phyloP scores from a whole-genome alignment of 2,888 invertebrate genomes.

The Microplitis manilae region DNA sequence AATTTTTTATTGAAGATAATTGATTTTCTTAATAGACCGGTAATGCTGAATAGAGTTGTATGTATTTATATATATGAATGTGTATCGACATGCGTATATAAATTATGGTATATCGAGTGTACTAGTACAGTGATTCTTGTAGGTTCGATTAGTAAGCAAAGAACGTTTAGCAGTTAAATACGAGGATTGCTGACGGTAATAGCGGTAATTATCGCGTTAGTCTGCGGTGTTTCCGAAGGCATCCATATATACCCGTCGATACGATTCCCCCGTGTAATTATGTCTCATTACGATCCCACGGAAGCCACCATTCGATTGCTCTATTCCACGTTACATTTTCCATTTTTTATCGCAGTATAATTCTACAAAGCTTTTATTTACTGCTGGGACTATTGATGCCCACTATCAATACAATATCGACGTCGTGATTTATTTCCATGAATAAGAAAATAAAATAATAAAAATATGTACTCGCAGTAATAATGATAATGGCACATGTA shows the following conservation, averaged over 20 bases:
- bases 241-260: slow-evolving; percentile 50
- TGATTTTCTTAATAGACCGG: background rate
- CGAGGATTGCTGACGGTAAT: slow-evolving; percentile 67
- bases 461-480: background rate
- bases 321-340: slow-evolving; percentile 19
- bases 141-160: slow-evolving; percentile 64
- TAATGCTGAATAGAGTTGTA: background rate
- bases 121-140: slow-evolving; percentile 29
- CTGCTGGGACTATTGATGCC: background rate
- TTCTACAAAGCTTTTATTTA: slow-evolving; percentile 8
- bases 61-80: background rate
- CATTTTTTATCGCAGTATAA: background rate
- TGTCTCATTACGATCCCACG: slow-evolving; percentile 65
- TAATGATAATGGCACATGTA: background rate
- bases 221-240: slow-evolving; percentile 59
- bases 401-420: background rate
- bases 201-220: slow-evolving; percentile 70
- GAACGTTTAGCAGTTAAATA: slow-evolving; percentile 68
- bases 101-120: background rate
- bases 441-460: background rate
- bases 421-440: background rate
- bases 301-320: slow-evolving; percentile 47
- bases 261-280: slow-evolving; percentile 63
- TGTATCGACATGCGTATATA: background rate
- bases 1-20: background rate